Base-by-base conservation (phyloP, 2,888 invertebrate species). In the Drosophila vallismaia region DNA sequence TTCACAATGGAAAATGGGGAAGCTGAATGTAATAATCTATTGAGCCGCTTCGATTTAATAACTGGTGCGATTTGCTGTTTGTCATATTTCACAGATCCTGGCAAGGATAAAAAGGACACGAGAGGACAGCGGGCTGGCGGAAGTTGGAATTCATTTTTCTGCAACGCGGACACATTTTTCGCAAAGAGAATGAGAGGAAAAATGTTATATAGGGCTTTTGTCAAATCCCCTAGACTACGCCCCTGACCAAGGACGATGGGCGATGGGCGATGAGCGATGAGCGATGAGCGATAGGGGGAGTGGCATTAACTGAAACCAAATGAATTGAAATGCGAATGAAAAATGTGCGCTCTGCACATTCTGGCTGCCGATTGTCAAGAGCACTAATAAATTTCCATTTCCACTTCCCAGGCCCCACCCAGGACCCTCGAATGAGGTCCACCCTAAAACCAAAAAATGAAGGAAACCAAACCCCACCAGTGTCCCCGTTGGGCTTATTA, bases 1-100 rank as follows among this genome's bases (percentile, higher is more conserved):
- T 28, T 10, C 19, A 7, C 24, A 64, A 54, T 55, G 54, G 49
- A 14, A 29, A 19, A 14, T 38, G n/a, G 85, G 67, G n/a, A 83
- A 64, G 77, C 82, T 82, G 85, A 80, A 80, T 82, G 86, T 75
- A 82, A 80, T 77, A 82, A 80, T 77, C 85, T 85, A 77, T 81
- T 86, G 78, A 83, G 81, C 78, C 81, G 74, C 76, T 76, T 74
- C 79, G 67, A 81, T 82, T 76, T 84, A 86, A 82, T 82, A 86
- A 81, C 78, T 76, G 63, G 67, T 71, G 73, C 81, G 78, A 64
- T 72, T 74, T 70, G 71, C 86, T 76, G 75, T 75, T 77, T 77
- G 83, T 85, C 86, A 82, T 81, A 82, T 82, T 82, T 85, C 49
- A 58, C 44, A 69, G 58, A 51, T 58, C 51, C 50, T 45, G 33